Percentiles rank a stretch among this genome's conserved stretches.
Evolutionary conservation across 2,888 invertebrate species (phyloP).

Genomic region (Apodemia duryi): DNA sequence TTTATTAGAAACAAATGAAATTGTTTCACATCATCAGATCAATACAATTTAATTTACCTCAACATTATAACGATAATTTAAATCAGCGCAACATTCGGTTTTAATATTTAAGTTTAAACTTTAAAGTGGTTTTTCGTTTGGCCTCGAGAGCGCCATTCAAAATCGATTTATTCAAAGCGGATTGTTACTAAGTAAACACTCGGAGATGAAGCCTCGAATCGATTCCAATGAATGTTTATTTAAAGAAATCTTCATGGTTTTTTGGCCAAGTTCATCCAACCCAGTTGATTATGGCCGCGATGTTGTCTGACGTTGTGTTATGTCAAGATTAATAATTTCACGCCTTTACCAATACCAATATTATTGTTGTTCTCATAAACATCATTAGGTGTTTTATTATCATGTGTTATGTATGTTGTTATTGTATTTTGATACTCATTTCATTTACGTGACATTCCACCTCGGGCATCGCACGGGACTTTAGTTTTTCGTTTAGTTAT

Average conservation of each 20-base stretch:
- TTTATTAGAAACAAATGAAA: conserved; percentile 34
- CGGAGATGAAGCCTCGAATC: conserved; percentile 62
- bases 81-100: conserved; percentile 24
- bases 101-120: conserved; percentile 25
- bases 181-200: conserved; percentile 76
- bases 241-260: conserved; percentile 64
- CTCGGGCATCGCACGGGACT: background rate
- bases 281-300: conserved; percentile 50
- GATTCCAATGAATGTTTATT: conserved; percentile 69
- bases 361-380: conserved; percentile 33
- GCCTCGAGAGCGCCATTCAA: conserved; percentile 38
- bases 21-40: conserved; percentile 33
- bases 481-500: too few species aligned
- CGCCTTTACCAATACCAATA: conserved; percentile 45
- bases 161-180: conserved; percentile 69
- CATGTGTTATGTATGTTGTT: conserved; percentile 3
- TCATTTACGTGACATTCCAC: background rate
- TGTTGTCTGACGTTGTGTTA: conserved; percentile 51
- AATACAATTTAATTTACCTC: conserved; percentile 40
- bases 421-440: background rate
- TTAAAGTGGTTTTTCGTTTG: conserved; percentile 38
- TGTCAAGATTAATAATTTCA: conserved; percentile 50
- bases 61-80: conserved; percentile 31
- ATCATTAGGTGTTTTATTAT: conserved; percentile 18
- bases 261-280: conserved; percentile 57